These are phyloP conservation scores for Narcine bancroftii DNA, from an alignment of 2,113 vertebrate species.

Conservation along the genomic window DNA sequence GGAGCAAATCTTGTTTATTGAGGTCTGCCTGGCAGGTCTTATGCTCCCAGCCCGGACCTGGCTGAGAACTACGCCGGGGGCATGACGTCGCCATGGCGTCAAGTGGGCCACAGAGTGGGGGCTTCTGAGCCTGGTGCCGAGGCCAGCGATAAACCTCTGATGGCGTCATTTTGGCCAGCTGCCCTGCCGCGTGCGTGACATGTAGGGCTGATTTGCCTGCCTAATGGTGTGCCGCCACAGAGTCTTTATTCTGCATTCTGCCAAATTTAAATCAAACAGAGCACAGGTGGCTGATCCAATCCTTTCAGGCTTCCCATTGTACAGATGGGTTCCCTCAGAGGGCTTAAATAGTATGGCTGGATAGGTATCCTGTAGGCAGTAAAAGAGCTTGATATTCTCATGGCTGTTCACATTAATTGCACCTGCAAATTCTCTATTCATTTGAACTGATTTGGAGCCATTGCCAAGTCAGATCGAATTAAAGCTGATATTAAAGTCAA, in stretches of 20 bases:
- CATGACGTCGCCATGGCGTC: no score
- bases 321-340: neutral
- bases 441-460: neutral
- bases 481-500: neutral
- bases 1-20: no score
- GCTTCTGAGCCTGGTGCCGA: no score
- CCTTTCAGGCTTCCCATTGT: neutral
- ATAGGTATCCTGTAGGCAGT: neutral
- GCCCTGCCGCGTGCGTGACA: no score
- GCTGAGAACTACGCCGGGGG: no score
- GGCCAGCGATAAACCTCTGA: no score
- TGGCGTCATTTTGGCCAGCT: no score
- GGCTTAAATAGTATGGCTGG: neutral
- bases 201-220: no score
- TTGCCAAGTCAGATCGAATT: slow-evolving; percentile 18
- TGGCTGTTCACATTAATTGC: neutral
- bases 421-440: slow-evolving; percentile 22
- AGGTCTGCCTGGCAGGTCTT: no score
- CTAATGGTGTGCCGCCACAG: no score
- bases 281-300: neutral
- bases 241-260: neutral
- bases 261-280: neutral
- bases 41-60: no score
- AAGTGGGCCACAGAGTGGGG: no score
- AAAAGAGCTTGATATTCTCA: slow-evolving; percentile 4